Base-by-base conservation (phyloP, 2,888 invertebrate genomes). In the Dasysyrphus tricinctus region DNA sequence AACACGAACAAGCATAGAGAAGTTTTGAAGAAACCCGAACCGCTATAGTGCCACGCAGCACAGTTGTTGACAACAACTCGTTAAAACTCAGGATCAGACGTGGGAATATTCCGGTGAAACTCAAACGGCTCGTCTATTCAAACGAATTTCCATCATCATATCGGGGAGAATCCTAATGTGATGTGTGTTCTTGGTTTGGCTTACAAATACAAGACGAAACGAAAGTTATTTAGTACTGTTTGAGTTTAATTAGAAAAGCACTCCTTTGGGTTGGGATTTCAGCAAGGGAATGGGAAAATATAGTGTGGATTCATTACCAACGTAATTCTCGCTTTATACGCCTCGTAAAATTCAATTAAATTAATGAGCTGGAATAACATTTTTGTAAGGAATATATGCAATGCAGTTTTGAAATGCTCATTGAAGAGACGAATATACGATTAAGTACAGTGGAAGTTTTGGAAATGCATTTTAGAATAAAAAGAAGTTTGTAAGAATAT, bases 201-300 rank as follows among this genome's bases (percentile, higher is more conserved):
- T 32, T 54, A 34, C 24, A 57, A 37, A n/a, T 54, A 34, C 24
- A 57, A 37, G 29, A 65, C 32, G 44, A 49, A 34, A 65, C 32
- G 44, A 49, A 47, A 47, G 32, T 65, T 47, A 34, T 49, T 16
- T 14, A 67, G 49, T 19, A 16, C 19, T 67, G 34, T 76, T 73
- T 74, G 65, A 34, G 12, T 57, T 74, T 69, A 80, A 80, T 80
- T 74, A 80, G 74, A 57, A 73, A 73, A 73, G 59, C 59, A 32
- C 37, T 42, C n/a, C 57, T 56, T 32, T 5, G 11, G 63, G 12
- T 47, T 65, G 32, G 63, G 49, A 34, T 16, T 49, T 42, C 29
- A 11, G 3, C 1, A 4, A 12, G 6, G 5, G 51, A 12, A 14
- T 6, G 6, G 5, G 24, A 3, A n/a, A 5, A 24, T 0, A 3